Evolutionary conservation across 2,888 invertebrate genomes (phyloP), one percentile per base, ranked within the genome.

Genomic region (Pheosia gnoma): DNA sequence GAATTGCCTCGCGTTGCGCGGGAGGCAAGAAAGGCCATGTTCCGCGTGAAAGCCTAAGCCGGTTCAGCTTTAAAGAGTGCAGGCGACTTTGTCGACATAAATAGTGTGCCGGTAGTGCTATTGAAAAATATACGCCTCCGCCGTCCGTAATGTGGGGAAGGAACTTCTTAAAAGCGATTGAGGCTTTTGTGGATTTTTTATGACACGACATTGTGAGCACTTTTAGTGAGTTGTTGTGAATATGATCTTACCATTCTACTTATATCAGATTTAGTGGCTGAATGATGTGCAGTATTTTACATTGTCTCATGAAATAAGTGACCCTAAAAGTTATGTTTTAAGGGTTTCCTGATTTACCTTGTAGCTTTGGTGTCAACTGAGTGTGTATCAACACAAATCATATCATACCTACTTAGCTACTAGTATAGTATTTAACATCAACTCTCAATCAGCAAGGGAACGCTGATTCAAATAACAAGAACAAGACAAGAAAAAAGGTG

Each of bases 1-100:
- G 82, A 83, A 85, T 80, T 80, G 79, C 81, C 75, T 68, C 72
- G 71, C 76, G 67, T 73, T 72, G 79, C 79, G 74, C 69, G 61
- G 73, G 77, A 79, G 67, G 78, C 76, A 82, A 84, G 85, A 85
- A 86, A 84, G 83, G 82, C 81, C 74, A 77, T 80, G 84, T 86
- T 86, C 79, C 79, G 82, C 79, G 79, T 85, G 82, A 87, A 88
- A 87, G 87, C 84, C 80, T 83, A 78, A 84, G 82, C 79, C 81
- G 80, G 82, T 84, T 83, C 80, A 79, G 73, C 72, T 80, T 71
- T 82, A 77, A 79, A 83, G 80, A 82, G 78, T 66, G 65, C 68
- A 75, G 72, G 70, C 75, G 60, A 73, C 71, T 71, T 71, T 70
- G 71, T 67, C 68, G 65, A 69, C 75, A 71, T 78, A 79, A 85